Base-by-base conservation (phyloP, 2,888 invertebrate genomes). In the Ryuthela nishihirai region DNA sequence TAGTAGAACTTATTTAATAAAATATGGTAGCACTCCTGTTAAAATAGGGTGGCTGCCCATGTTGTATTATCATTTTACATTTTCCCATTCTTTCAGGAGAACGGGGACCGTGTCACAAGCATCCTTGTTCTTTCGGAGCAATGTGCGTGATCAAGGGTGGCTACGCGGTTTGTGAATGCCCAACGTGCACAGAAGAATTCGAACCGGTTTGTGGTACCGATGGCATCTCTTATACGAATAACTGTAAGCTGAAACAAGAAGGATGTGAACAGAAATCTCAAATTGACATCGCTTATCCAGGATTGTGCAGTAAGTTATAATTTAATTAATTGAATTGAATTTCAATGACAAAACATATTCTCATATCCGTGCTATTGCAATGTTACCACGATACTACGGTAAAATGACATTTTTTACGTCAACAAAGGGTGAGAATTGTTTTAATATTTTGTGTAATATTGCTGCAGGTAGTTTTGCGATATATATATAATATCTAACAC, bases 221-320 rank as follows among this genome's bases (percentile, higher is more conserved):
- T 45, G 68, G 67, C 1, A 67, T 69, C 10, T 64, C 68, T 4
- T 70, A 71, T 49, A 85, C 85, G 64, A 89, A 89, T 78, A 83
- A 85, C 69, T 90, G 89, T 77, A 85, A 86, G 74, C 81, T 90
- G 67, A 82, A 85, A 71, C 79, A 85, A 54, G 86, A 88, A 72
- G 84, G 87, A 15, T 90, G 90, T 74, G 81, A 84, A 61, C 83
- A 84, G 69, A 80, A 83, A 46, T 80, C 84, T 20, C 82, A 84
- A 72, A 85, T 91, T 67, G 80, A 80, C 65, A 83, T 89, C 50
- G 80, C 85, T 25, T 88, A 90, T 76, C 81, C 83, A 67, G 90
- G 90, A 67, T 83, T 87, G 60, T 92, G 91, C 79, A 88, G 91
- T 88, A 78, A 85, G 87, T 84, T n/a, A n/a, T n/a, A n/a, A 46